Evolutionary conservation across 2,797 vertebrate species (phyloP), one percentile per base, ranked within the genome.

Genomic region (Mormyrus proboscirostris): DNA sequence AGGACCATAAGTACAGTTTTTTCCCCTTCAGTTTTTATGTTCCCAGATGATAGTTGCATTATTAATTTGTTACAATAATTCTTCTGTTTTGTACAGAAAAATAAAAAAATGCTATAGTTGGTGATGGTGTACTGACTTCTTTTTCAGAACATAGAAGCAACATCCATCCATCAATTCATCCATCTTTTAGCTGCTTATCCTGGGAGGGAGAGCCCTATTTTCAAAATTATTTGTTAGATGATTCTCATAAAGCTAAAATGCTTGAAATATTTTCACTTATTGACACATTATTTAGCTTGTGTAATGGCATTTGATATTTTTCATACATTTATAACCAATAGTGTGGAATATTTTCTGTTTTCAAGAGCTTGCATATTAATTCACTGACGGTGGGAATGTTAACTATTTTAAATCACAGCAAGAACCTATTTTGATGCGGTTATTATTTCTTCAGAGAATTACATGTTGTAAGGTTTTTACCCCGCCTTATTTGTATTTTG

Each of bases 11-110:
- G 3, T 33, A 41, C 5, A 87, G 19, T 86, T 41, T 53, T 83
- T 53, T 57, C 29, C 33, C 33, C 10, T 89, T 19, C 69, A 83
- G 41, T 83, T 88, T 88, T 90, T 62, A 83, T 84, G 55, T 88
- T 51, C 19, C 38, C 47, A 22, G 86, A 88, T 79, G 86, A 84
- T 84, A 62, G 87, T 69, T 86, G 76, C 73, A 85, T 82, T 16
- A 41, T 29, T 79, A 62, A 88, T 69, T 88, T 89, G 89, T 87
- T 89, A 87, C 44, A 69, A 88, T 57, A 47, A 22, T 90, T 88
- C 41, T 59, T 90, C 91, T 84, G 19, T 89, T 90, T 89, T 91
- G 90, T 92, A 91, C 91, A 92, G 47, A 91, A 82, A 86, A 91
- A 90, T 90, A 91, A 91, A 91, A 65, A 88, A 65, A 88, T 65